These are phyloP conservation scores for Casuarius casuarius DNA, from an alignment of 2,113 vertebrate species.

Conservation along the genomic window DNA sequence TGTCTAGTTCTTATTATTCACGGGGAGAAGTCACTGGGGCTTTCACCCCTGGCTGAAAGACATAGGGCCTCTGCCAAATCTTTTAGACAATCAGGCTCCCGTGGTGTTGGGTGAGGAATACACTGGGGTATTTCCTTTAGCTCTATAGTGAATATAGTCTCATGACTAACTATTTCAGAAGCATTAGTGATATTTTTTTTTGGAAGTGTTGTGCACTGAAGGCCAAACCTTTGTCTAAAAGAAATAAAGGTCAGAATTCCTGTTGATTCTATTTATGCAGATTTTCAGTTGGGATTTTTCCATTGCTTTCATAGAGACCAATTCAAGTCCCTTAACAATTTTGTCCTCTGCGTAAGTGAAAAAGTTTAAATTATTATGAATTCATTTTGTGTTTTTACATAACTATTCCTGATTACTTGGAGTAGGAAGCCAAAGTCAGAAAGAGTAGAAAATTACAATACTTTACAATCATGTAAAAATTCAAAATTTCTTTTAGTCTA, in stretches of 20 bases:
- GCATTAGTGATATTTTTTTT: not conserved
- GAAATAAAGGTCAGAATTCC: slow-evolving; percentile 22
- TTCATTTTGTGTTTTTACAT: not conserved
- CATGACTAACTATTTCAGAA: not conserved
- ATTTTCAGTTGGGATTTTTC: not conserved
- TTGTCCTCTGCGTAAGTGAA: not conserved
- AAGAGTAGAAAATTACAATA: not conserved
- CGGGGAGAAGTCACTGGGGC: not conserved
- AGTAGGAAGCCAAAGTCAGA: not conserved
- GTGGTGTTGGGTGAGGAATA: not conserved
- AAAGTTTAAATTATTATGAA: not conserved
- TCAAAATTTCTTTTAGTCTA: not conserved
- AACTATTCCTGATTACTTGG: not conserved
- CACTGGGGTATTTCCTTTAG: not conserved
- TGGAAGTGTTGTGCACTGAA: not conserved
- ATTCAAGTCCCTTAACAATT: not conserved
- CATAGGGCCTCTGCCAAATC: not conserved
- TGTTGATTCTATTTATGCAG: not conserved
- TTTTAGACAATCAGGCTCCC: not conserved
- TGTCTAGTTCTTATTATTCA: not conserved
- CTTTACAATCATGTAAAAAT: not conserved
- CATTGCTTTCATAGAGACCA: not conserved
- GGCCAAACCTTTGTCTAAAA: not conserved
- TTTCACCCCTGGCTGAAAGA: not conserved
- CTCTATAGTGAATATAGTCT: not conserved